Conservation (phyloP, 2,888 invertebrate genomes). For the Pogonocherus hispidulus region DNA sequence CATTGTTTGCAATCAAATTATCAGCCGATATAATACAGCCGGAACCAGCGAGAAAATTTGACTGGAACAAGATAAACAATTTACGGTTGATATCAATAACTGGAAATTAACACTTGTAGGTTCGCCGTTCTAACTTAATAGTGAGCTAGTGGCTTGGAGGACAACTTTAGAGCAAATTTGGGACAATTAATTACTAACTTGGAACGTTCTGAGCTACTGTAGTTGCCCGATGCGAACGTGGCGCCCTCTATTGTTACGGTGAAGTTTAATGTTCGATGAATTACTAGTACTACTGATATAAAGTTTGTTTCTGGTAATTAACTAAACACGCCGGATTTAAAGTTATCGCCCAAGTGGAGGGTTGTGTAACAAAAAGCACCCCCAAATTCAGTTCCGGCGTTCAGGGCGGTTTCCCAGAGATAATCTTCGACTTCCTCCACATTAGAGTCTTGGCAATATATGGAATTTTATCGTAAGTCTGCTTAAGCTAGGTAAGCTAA, state of each 20-base stretch:
- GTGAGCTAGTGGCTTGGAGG: slow-evolving; percentile 21
- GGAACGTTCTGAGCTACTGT: slow-evolving; percentile 51
- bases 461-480: slow-evolving; percentile 28
- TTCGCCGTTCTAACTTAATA: slow-evolving; percentile 29
- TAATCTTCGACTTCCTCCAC: slow-evolving; percentile 31
- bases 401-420: slow-evolving; percentile 30
- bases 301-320: slow-evolving; percentile 54
- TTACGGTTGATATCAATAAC: slow-evolving; percentile 56
- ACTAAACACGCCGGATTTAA: slow-evolving; percentile 35
- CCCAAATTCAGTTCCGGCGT: slow-evolving; percentile 26
- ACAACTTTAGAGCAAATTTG: slow-evolving; percentile 56
- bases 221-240: slow-evolving; percentile 49
- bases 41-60: slow-evolving; percentile 33
- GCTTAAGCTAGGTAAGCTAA: slow-evolving; percentile 29
- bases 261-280: slow-evolving; percentile 60
- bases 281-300: slow-evolving; percentile 54
- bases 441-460: slow-evolving; percentile 22
- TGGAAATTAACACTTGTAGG: slow-evolving; percentile 59
- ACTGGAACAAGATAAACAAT: slow-evolving; percentile 23
- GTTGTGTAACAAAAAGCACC: slow-evolving; percentile 22
- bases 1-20: slow-evolving; percentile 40
- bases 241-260: slow-evolving; percentile 56
- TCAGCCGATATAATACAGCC: slow-evolving; percentile 28
- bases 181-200: slow-evolving; percentile 63
- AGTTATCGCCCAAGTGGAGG: slow-evolving; percentile 21